A percentile compares a stretch with the other conserved stretches of the same genome.
phyloP scores from a whole-genome alignment of 2,797 vertebrate species.

The Macropus fuliginosus region DNA sequence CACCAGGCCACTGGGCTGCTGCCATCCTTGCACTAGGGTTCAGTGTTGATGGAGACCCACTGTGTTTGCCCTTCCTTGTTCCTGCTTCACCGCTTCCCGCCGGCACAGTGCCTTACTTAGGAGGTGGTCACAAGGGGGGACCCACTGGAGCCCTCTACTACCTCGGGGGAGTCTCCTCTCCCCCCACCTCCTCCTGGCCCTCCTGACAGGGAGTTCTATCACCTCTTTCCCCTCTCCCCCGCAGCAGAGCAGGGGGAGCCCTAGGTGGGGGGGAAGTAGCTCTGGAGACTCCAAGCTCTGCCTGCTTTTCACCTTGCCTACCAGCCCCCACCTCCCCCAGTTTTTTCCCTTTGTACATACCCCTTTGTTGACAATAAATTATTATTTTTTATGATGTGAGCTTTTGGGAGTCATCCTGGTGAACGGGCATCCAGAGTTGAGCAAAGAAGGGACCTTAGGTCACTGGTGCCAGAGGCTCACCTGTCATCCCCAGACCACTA shows the following conservation, averaged over 20 bases:
- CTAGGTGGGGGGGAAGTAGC: neutral
- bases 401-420: constrained; percentile 60
- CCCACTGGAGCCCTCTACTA: constrained; percentile 77
- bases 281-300: constrained; percentile 1
- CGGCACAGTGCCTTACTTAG: constrained; percentile 80
- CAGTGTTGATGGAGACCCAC: constrained; percentile 71
- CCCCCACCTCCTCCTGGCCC: constrained; percentile 67
- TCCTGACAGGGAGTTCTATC: constrained; percentile 66
- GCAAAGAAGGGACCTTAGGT: neutral
- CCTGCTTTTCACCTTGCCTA: neutral
- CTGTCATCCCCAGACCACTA: neutral
- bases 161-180: constrained; percentile 76
- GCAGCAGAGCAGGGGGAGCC: neutral
- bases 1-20: neutral
- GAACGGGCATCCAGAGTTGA: neutral
- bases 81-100: constrained; percentile 64
- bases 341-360: constrained; percentile 73
- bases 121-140: constrained; percentile 69
- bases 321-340: neutral
- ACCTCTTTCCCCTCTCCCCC: constrained; percentile 68
- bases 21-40: constrained; percentile 27
- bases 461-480: neutral
- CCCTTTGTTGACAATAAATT: constrained; percentile 82
- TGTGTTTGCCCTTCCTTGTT: neutral
- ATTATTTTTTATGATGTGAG: constrained; percentile 80